phyloP scores from a whole-genome alignment of 2,113 vertebrate species.

The Tachycineta bicolor region DNA sequence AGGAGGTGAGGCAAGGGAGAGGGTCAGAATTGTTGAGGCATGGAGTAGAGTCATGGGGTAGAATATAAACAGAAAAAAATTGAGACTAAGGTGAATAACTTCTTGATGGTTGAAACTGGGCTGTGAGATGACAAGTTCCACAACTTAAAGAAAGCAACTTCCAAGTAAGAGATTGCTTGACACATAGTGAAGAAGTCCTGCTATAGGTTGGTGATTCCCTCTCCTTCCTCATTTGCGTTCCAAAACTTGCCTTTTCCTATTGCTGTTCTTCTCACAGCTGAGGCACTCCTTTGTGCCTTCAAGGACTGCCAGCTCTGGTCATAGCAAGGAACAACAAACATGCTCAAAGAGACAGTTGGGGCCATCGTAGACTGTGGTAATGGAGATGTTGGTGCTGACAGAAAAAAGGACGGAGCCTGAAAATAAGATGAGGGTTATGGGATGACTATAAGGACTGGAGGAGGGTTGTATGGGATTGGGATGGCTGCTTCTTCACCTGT shows the following conservation, averaged over 20 bases:
- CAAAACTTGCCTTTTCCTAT: neutral
- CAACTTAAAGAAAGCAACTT: neutral
- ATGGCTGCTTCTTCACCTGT: neutral
- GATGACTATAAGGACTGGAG: neutral
- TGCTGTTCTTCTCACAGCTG: neutral
- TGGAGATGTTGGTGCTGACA: neutral
- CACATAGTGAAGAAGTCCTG: neutral
- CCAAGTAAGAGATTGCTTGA: neutral
- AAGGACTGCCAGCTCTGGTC: neutral
- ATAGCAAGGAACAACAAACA: neutral
- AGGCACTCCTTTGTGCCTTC: neutral
- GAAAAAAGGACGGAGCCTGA: neutral
- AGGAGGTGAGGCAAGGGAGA: slow-evolving; percentile 5
- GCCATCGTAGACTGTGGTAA: neutral
- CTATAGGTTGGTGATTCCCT: neutral
- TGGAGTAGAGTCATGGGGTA: neutral
- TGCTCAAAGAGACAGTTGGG: neutral
- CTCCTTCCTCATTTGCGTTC: neutral
- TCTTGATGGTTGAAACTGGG: neutral
- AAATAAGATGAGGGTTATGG: neutral
- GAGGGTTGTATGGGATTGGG: neutral
- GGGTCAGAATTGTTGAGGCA: neutral
- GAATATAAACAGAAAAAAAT: neutral
- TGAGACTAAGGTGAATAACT: neutral
- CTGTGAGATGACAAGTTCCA: neutral